Base-by-base conservation (phyloP, 1,140 invertebrate species). In the Xylocopa sonorina region DNA sequence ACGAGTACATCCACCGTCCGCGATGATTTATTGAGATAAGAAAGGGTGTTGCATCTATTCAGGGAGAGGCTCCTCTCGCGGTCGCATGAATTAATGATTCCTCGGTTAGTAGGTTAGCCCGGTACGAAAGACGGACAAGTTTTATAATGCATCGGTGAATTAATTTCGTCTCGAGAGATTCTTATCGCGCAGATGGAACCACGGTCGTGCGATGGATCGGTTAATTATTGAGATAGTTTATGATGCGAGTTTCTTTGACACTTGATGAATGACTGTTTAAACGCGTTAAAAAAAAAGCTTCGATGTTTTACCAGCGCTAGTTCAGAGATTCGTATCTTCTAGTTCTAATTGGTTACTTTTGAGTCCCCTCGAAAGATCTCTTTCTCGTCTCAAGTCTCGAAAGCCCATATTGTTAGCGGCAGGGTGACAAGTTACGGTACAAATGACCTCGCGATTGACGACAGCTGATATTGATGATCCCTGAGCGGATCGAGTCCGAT, bases 391-490 rank as follows among this genome's bases (percentile, higher is more conserved):
- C 14, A 46, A 21, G 12, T 51, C 43, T 16, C 24, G 3, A 21
- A 50, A 67, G 18, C 21, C 64, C 29, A 1, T 32, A 24, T 18
- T 53, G 64, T 68, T 68, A 32, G 53, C 64, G 27, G n/a, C 12
- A 51, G 29, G 29, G 29, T n/a, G 64, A 38, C 64, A 50, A 50
- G 64, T 53, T 51, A 51, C 64, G 43, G 21, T 50, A 51, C 29
- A 29, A 6, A 43, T 32, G 46, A 50, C 64, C 48, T 38, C 46
- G 18, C 50, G 64, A 68, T 68, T 38, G 48, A 68, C 64, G 64
- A 68, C 46, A 34, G 46, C 64, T 51, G 64, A 68, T 68, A 68
- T 68, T 51, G 64, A 68, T 51, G 64, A 68, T 50, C 64, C 46
- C 29, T 14, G 9, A 9, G 21, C 48, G 48, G 46, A n/a, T 21